Conservation (phyloP, 2,888 invertebrate genomes). For the Ramazzottius varieornatus region DNA sequence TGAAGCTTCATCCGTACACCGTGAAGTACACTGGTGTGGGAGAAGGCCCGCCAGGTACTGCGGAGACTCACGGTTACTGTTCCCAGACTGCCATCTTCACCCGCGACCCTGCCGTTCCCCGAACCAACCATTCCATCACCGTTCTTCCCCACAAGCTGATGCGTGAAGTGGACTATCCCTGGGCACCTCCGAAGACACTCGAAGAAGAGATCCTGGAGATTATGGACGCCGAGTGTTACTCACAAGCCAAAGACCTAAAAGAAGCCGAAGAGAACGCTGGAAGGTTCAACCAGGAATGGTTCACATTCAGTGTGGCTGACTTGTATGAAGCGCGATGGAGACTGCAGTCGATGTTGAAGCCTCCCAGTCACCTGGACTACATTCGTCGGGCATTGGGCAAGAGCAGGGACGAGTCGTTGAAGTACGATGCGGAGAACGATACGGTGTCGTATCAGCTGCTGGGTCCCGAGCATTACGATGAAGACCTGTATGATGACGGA, state of each 20-base stretch:
- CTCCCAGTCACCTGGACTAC: not conserved
- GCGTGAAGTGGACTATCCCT: not conserved
- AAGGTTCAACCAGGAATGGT: not conserved
- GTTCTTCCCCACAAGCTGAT: not conserved
- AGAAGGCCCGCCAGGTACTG: not conserved
- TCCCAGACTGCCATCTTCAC: conserved; percentile 5
- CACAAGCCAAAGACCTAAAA: not conserved
- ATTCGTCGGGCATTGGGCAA: not conserved
- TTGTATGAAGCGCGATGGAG: not conserved
- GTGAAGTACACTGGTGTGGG: not conserved
- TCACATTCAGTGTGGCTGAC: not conserved
- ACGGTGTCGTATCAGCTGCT: not conserved
- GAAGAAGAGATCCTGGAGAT: not conserved
- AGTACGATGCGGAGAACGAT: not conserved
- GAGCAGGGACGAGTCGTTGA: not conserved
- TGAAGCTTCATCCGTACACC: not conserved
- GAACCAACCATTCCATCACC: not conserved
- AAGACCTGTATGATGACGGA: not conserved
- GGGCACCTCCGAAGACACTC: not conserved
- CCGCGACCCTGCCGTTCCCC: not conserved
- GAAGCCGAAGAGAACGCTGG: not conserved
- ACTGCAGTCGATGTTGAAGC: not conserved
- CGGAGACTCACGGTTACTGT: conserved; percentile 4
- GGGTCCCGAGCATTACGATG: not conserved
- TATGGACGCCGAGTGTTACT: not conserved